Evolutionary conservation across 2,797 vertebrate species (phyloP), one percentile per base, ranked within the genome.

Genomic region (Phrynocephalus vlangalii): DNA sequence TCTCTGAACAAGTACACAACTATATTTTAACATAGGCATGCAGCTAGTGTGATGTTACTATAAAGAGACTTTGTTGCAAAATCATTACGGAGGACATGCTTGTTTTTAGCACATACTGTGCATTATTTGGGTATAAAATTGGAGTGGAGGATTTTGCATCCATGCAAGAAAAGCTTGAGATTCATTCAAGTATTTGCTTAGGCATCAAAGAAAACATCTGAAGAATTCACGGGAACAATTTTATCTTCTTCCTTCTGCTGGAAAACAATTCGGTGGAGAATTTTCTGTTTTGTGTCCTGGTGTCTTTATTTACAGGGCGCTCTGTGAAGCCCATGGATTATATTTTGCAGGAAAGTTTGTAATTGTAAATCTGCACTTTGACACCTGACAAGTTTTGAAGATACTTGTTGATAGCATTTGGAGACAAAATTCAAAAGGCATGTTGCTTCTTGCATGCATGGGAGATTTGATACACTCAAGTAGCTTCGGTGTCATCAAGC

Each of bases 151-250:
- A 70, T 26, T 70, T 85, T 13, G 70, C n/a, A 70, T 67, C 71
- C 60, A 63, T 24, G 33, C 56, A 86, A 81, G 63, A 82, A 87
- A 86, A 75, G 15, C 33, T 48, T 11, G 75, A 50, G 60, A 33
- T 75, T 75, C 63, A 76, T 75, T 18, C 13, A 68, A 44, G 8
- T 76, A 81, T 82, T 76, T 83, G 28, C 60, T 52, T 67, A 68
- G 50, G 73, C 38, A 75, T 87, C 71, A 77, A 68, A 50, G 22
- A 85, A 80, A 56, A 6, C 88, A 20, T 72, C 28, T 87, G 56
- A 86, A 84, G 68, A 87, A 81, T 87, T 84, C 84, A 86, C 90
- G 90, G 90, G 56, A 85, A 26, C 78, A 89, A 20, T 63, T 30
- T 79, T 84, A 50, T 77, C 67, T 1, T 66, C 86, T 48, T 89